Evolutionary conservation across 2,113 vertebrate species (phyloP).

Genomic region (Sinosuthora webbiana): DNA sequence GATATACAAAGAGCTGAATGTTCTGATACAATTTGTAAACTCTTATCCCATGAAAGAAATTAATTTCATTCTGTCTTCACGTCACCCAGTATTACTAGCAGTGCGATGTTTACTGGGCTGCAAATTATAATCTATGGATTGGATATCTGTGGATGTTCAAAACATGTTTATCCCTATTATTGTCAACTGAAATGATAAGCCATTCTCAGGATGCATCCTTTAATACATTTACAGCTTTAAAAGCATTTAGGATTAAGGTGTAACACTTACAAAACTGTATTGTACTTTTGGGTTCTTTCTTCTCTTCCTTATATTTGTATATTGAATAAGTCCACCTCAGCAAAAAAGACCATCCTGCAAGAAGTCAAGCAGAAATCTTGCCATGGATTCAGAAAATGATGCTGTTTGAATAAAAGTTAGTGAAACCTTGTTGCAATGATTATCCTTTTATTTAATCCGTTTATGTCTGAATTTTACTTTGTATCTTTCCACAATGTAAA

Average conservation of each 20-base stretch:
- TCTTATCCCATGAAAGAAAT: not conserved
- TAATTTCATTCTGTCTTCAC: not conserved
- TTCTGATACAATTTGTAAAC: not conserved
- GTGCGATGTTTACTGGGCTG: not conserved
- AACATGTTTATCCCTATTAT: conserved; percentile 22
- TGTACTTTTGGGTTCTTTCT: not conserved
- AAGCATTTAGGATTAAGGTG: conserved; percentile 10
- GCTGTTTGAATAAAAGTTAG: not conserved
- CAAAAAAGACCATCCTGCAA: not conserved
- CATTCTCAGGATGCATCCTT: not conserved
- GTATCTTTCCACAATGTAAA: not conserved
- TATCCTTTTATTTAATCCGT: not conserved
- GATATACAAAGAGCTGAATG: not conserved
- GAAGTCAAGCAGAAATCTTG: not conserved
- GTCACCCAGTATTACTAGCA: not conserved
- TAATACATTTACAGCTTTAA: not conserved
- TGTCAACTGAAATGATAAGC: conserved; percentile 1
- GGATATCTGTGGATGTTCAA: not conserved
- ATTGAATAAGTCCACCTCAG: not conserved
- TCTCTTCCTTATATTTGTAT: not conserved
- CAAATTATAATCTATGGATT: not conserved
- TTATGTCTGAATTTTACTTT: not conserved
- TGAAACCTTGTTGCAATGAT: not conserved
- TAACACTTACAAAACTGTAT: not conserved
- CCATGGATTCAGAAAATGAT: not conserved